Evolutionary conservation across 2,113 vertebrate genomes (phyloP).

Genomic region (Zosterops borbonicus): DNA sequence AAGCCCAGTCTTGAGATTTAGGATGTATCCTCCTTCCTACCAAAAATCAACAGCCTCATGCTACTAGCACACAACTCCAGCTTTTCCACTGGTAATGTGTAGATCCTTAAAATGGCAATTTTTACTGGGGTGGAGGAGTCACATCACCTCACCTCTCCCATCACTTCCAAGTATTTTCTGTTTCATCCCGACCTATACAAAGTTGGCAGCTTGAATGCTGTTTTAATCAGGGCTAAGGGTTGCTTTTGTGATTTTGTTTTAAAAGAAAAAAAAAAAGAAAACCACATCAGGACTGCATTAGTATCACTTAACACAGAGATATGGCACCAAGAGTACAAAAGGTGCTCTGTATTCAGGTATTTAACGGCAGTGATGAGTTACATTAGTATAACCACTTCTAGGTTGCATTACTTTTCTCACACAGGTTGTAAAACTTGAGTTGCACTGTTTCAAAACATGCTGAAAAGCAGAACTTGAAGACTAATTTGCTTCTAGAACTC

Average conservation of each 20-base stretch:
- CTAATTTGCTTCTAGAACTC: background rate
- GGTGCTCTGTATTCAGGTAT: background rate
- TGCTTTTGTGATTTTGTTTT: background rate
- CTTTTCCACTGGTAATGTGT: background rate
- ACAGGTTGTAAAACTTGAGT: background rate
- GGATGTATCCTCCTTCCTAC: background rate
- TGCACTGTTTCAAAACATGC: background rate
- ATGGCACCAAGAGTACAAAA: background rate
- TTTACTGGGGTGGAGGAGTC: background rate
- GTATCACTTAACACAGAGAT: background rate
- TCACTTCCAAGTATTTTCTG: background rate
- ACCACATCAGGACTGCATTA: background rate
- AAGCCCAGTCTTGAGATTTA: background rate
- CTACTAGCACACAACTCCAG: background rate
- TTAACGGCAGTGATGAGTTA: background rate
- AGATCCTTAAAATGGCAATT: background rate
- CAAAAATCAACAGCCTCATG: background rate
- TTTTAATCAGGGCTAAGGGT: background rate
- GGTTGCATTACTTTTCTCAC: background rate
- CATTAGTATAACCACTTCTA: background rate
- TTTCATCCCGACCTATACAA: fast-evolving
- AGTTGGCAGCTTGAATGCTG: background rate
- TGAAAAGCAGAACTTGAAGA: background rate
- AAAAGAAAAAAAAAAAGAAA: background rate
- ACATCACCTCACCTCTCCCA: background rate